These are phyloP conservation scores for Ceyx melanurus DNA, from an alignment of 2,113 vertebrate genomes.

Conservation along the genomic window DNA sequence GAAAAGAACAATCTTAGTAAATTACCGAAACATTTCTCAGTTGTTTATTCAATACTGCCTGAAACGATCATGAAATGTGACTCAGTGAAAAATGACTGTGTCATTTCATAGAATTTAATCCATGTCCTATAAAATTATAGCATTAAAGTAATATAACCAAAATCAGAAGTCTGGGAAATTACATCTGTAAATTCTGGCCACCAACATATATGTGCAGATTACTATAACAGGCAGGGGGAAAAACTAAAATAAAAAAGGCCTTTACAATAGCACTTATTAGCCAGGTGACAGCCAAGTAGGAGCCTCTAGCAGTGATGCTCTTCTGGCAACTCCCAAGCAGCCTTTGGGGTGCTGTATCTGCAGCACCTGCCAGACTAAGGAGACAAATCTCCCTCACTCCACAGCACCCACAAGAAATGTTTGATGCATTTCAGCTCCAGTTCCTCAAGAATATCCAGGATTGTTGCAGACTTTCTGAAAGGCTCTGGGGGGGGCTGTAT, in stretches of 20 bases:
- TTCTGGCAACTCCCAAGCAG: background rate
- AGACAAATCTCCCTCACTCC: background rate
- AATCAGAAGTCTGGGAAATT: background rate
- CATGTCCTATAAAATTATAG: background rate
- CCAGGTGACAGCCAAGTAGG: background rate
- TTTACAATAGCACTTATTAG: background rate
- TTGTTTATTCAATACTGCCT: conserved; percentile 20
- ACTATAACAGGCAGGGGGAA: background rate
- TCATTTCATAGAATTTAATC: background rate
- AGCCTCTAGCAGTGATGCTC: background rate
- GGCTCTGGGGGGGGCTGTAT: background rate
- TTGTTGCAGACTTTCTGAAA: background rate
- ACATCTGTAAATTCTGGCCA: background rate
- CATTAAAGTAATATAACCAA: background rate
- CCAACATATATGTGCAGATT: background rate
- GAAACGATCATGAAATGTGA: background rate
- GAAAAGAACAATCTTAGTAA: background rate
- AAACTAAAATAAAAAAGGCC: rapidly evolving
- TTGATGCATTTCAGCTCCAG: background rate
- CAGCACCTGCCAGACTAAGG: background rate
- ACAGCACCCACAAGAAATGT: background rate
- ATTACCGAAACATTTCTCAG: background rate
- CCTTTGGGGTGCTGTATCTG: background rate
- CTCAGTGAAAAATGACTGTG: background rate
- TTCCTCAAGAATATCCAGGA: background rate